Conservation (phyloP, 2,888 invertebrate genomes). For the Drosophila atripex region DNA sequence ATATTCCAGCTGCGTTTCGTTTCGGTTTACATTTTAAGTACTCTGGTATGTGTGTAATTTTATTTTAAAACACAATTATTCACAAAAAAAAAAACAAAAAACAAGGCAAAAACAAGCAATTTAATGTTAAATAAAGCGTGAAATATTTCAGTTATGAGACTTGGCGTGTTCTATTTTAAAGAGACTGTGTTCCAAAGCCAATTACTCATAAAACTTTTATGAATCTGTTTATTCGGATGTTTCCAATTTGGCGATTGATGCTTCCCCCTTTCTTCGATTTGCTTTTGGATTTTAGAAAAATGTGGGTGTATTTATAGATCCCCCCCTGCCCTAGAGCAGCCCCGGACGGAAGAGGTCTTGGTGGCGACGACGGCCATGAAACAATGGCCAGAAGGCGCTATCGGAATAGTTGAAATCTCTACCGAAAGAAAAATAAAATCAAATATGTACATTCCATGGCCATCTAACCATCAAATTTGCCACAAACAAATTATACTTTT, state of each 20-base stretch:
- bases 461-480: not conserved
- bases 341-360: constrained; percentile 12
- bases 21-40: constrained; percentile 52
- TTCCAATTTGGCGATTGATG: constrained; percentile 37
- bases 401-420: constrained; percentile 2
- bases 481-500: not conserved
- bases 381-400: constrained; percentile 21
- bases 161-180: constrained; percentile 45
- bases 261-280: constrained; percentile 15
- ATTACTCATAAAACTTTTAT: constrained; percentile 76
- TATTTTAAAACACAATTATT: no score
- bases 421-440: not conserved
- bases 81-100: no score
- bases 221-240: constrained; percentile 70
- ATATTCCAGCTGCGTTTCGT: constrained; percentile 60
- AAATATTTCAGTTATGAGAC: constrained; percentile 65
- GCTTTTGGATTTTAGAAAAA: constrained; percentile 16
- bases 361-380: constrained; percentile 40
- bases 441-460: constrained; percentile 1
- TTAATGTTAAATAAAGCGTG: constrained; percentile 61
- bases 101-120: constrained; percentile 19
- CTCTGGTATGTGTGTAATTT: constrained; percentile 33
- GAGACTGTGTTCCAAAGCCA: constrained; percentile 45
- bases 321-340: constrained; percentile 1
- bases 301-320: constrained; percentile 59